Conservation (phyloP, 2,797 vertebrate genomes). For the Taeniopygia guttata region DNA sequence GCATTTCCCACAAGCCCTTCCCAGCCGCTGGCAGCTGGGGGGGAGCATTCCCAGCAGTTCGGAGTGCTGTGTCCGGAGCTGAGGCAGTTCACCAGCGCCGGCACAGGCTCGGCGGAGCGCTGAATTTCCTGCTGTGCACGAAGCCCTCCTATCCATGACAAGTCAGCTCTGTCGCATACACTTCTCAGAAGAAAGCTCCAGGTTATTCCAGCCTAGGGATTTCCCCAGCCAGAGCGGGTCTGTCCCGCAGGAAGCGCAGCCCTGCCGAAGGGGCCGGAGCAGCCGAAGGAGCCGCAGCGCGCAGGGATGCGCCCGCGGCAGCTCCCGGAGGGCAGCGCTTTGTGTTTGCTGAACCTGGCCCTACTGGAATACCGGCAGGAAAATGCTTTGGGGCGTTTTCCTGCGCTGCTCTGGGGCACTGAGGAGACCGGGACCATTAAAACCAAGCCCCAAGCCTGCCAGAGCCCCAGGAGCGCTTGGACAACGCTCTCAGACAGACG, state of each 20-base stretch:
- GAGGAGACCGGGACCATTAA: neutral
- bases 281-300: rapidly evolving
- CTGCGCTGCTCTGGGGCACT: too few relatives aligned
- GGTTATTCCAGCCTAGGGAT: neutral
- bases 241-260: neutral
- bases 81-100: neutral
- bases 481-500: neutral
- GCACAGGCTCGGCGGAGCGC: neutral
- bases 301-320: neutral
- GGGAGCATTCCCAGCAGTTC: neutral
- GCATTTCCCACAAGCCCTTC: neutral
- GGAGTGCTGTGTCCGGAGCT: rapidly evolving
- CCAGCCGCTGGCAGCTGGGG: neutral
- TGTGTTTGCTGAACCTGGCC: too few relatives aligned
- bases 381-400: neutral
- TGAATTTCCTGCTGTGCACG: neutral
- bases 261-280: neutral
- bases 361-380: rapidly evolving
- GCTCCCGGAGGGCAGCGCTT: too few relatives aligned
- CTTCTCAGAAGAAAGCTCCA: neutral
- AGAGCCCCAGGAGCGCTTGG: too few relatives aligned
- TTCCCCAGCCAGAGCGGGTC: neutral
- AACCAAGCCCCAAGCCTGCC: neutral
- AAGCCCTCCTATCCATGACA: rapidly evolving
- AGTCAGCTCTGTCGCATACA: rapidly evolving